These are phyloP conservation scores for Pyrochroa serraticornis DNA, from an alignment of 2,888 invertebrate genomes.

Conservation along the genomic window DNA sequence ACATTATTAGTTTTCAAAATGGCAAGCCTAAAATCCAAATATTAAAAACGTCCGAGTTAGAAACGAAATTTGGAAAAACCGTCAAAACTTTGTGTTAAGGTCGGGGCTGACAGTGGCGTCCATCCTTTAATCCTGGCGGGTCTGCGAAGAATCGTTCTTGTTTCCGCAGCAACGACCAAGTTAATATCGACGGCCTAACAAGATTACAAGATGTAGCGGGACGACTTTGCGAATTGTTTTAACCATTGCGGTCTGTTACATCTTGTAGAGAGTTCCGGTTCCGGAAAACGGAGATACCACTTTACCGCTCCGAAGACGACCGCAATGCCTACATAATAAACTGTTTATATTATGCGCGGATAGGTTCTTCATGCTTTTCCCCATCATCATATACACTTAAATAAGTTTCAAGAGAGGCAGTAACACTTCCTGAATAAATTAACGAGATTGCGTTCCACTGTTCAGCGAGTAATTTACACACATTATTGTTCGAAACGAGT, in stretches of 20 bases:
- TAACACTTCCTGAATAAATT: slow-evolving; percentile 18
- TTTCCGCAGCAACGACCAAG: slow-evolving; percentile 18
- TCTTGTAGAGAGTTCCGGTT: slow-evolving; percentile 23
- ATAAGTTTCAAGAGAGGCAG: not conserved
- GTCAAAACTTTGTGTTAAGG: no score
- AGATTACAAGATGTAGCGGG: slow-evolving; percentile 25
- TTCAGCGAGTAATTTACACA: slow-evolving; percentile 21
- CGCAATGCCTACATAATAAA: slow-evolving; percentile 10
- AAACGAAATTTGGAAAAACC: no score
- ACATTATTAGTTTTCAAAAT: no score
- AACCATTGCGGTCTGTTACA: slow-evolving; percentile 26
- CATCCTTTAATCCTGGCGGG: no score
- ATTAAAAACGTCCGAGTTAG: no score
- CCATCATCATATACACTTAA: not conserved
- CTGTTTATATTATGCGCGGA: slow-evolving; percentile 14
- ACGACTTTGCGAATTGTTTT: slow-evolving; percentile 23
- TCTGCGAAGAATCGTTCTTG: slow-evolving; percentile 4
- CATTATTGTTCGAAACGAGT: slow-evolving; percentile 22
- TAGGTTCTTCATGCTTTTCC: not conserved
- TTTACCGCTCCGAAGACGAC: slow-evolving; percentile 12
- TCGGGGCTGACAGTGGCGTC: no score
- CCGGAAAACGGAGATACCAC: slow-evolving; percentile 15
- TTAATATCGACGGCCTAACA: slow-evolving; percentile 23
- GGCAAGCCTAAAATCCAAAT: no score
- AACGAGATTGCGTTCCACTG: slow-evolving; percentile 19